These are phyloP conservation scores for Toxotes lorentzi DNA, from an alignment of 2,797 vertebrate species.

Conservation along the genomic window DNA sequence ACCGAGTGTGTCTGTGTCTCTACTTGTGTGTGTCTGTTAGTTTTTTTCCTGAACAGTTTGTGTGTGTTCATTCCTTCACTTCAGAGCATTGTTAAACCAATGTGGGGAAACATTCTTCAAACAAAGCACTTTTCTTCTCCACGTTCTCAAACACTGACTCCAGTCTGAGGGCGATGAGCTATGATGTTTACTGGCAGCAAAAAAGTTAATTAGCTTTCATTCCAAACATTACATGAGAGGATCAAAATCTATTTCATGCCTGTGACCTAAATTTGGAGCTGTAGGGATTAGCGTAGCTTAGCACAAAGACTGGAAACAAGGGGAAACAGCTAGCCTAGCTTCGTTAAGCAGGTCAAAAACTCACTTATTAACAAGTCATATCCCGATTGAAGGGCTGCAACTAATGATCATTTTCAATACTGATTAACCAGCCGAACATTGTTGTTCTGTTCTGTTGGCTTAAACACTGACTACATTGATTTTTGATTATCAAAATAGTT, in stretches of 20 bases:
- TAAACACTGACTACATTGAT: no score
- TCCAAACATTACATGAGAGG: background rate
- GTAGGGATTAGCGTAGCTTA: background rate
- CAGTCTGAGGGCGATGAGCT: background rate
- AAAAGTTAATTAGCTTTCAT: background rate
- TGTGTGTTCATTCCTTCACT: background rate
- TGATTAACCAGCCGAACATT: no score
- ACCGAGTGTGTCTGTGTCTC: background rate
- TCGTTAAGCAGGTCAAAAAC: no score
- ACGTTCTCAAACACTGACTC: background rate
- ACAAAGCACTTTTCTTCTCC: background rate
- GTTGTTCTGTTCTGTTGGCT: no score
- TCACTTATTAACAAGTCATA: background rate
- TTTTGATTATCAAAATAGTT: no score
- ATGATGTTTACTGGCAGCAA: background rate
- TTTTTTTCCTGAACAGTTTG: background rate
- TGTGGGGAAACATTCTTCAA: background rate
- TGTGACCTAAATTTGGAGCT: background rate
- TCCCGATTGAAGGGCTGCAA: no score
- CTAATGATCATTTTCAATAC: no score
- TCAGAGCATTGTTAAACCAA: background rate
- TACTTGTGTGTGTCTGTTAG: no score
- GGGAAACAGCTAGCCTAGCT: background rate
- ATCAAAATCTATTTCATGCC: no score
- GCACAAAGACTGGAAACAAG: background rate